Base-by-base conservation (phyloP, 2,888 invertebrate genomes). In the Folsomia candida region DNA sequence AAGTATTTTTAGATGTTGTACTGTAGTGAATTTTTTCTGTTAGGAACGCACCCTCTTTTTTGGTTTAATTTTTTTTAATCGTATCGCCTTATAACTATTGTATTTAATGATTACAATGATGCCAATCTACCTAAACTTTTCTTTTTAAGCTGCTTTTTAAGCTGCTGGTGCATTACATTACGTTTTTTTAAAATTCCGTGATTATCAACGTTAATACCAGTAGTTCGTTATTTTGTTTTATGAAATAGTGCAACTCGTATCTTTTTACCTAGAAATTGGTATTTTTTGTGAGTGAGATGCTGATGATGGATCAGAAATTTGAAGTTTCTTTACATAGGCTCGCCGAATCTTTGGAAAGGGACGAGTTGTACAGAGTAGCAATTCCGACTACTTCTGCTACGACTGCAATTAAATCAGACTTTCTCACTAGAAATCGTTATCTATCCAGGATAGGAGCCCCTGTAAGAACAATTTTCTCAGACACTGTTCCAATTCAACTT, bases 371-470 rank as follows among this genome's bases (percentile, higher is more conserved):
- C 58, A 83, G 85, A 4, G 82, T 85, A n/a, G 86, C 84, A 59
- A 85, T 85, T 18, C 78, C 78, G 68, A 70, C 74, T 67, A 4
- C 54, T 11, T 9, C 18, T 18, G 76, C 78, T 70, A 69, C 51
- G 51, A 68, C 74, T 69, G 72, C 72, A 57, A 75, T 78, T 75
- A 77, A 76, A 70, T 86, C 87, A 27, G 87, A 87, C 76, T 87
- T 86, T 80, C 85, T 86, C 74, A 87, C 88, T 79, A 84, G 88
- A 76, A 88, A 88, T 82, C 84, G 88, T 78, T 88, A 88, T 81
- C 83, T 88, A 69, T 86, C 86, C 70, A 83, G 87, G 76, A 86
- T 88, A 71, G 88, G 88, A 77, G 87, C 87, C 72, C 84, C 84
- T 82, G 87, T 87, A 86, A 85, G 83, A 83, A 68, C 25, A 54